These are phyloP conservation scores for Zeus faber DNA, from an alignment of 2,113 vertebrate species.

Conservation along the genomic window DNA sequence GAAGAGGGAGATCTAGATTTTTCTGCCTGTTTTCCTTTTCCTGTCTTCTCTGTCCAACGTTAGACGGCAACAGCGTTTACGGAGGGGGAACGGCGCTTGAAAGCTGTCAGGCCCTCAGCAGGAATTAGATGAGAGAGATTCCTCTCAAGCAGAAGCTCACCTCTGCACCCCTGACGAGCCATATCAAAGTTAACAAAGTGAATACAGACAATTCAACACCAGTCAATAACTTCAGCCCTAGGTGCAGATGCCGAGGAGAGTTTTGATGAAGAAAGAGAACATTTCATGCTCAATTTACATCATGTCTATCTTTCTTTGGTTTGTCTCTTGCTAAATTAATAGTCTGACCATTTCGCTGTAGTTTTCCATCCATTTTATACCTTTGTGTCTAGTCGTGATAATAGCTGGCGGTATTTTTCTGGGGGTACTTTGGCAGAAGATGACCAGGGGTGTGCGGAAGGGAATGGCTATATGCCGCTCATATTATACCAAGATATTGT, in stretches of 20 bases:
- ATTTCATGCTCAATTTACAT: constrained; percentile 16
- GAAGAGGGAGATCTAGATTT: too few relatives aligned
- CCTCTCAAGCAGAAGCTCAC: constrained; percentile 7
- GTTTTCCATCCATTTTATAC: not conserved
- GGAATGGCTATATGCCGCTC: too few relatives aligned
- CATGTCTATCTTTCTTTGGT: constrained; percentile 19
- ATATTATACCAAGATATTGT: too few relatives aligned
- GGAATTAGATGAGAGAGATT: constrained; percentile 17
- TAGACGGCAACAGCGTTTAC: too few relatives aligned
- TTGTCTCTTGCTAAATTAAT: constrained; percentile 10
- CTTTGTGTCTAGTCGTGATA: not conserved
- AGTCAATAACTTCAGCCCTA: constrained; percentile 37
- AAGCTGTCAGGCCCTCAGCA: constrained; percentile 21
- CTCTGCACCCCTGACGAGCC: not conserved
- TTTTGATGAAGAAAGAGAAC: constrained; percentile 13
- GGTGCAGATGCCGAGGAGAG: constrained; percentile 10
- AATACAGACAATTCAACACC: constrained; percentile 19
- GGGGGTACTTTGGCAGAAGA: too few relatives aligned
- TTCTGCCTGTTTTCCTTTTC: too few relatives aligned
- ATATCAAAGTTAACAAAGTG: constrained; percentile 25
- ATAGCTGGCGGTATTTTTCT: too few relatives aligned
- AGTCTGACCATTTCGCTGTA: constrained; percentile 4
- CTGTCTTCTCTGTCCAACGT: too few relatives aligned
- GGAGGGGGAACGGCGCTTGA: too few relatives aligned
- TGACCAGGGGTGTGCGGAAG: too few relatives aligned